Evolutionary conservation across 2,113 vertebrate species (phyloP).

Genomic region (Chaetura pelagica): DNA sequence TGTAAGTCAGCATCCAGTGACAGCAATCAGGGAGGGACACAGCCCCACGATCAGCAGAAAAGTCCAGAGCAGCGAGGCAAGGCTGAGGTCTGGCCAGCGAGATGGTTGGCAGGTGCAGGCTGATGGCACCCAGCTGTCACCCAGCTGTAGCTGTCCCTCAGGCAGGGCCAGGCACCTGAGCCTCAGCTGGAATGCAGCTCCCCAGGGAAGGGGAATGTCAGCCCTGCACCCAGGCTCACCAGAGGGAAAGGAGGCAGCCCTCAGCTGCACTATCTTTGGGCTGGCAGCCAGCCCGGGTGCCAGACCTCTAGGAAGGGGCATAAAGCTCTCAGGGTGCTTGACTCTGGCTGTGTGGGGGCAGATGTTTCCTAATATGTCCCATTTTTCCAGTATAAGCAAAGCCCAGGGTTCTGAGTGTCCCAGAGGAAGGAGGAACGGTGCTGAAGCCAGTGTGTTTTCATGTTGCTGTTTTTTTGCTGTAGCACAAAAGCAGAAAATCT

Average conservation of each 20-base stretch:
- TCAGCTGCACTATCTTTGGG: neutral
- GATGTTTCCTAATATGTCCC: neutral
- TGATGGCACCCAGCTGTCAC: neutral
- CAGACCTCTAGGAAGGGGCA: neutral
- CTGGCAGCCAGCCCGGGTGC: neutral
- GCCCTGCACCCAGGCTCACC: neutral
- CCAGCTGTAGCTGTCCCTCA: neutral
- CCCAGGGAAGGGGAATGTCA: neutral
- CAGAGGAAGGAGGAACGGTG: neutral
- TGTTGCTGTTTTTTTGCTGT: neutral
- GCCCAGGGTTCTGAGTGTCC: neutral
- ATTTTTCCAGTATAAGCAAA: neutral
- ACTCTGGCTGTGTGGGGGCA: neutral
- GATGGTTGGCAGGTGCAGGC: rapidly evolving
- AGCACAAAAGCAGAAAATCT: neutral
- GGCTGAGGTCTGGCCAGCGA: neutral
- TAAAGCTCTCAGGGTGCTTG: neutral
- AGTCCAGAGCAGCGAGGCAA: neutral
- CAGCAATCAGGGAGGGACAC: rapidly evolving
- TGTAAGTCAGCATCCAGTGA: neutral
- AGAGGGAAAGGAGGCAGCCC: neutral
- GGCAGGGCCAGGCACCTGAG: neutral
- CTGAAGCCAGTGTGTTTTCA: neutral
- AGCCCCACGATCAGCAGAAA: neutral
- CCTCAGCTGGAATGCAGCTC: neutral